phyloP scores from a whole-genome alignment of 2,113 vertebrate species.

The Origma solitaria region DNA sequence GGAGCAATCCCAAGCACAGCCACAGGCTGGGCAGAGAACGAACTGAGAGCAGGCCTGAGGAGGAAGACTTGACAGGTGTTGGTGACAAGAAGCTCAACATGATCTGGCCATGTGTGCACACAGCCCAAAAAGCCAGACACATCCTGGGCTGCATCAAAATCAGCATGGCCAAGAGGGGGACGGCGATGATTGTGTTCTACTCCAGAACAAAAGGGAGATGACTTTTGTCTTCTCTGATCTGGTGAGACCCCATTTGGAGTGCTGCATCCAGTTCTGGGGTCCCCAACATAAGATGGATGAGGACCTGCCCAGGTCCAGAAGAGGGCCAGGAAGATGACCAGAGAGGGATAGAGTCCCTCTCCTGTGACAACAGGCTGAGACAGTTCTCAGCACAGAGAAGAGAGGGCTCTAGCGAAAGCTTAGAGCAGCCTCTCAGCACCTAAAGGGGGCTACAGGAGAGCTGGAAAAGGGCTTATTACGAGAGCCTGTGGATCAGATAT shows the following conservation, averaged over 20 bases:
- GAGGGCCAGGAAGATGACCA: neutral
- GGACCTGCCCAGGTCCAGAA: neutral
- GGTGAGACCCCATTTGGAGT: neutral
- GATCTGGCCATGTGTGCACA: fast-evolving
- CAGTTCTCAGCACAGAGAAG: neutral
- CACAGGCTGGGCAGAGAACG: neutral
- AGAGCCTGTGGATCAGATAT: neutral
- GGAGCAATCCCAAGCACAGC: neutral
- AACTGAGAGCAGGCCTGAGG: neutral
- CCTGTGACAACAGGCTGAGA: neutral
- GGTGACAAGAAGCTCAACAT: neutral
- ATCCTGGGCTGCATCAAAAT: neutral
- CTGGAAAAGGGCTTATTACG: neutral
- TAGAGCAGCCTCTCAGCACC: neutral
- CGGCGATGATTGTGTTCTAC: neutral
- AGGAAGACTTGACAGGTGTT: neutral
- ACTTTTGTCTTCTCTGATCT: neutral
- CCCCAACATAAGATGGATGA: neutral
- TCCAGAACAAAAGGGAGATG: neutral
- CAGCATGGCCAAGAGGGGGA: neutral
- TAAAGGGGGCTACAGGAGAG: neutral
- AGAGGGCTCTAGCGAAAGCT: neutral
- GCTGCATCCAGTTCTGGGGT: neutral
- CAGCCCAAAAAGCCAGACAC: neutral
- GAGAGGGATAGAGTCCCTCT: neutral